Evolutionary conservation across 1,140 invertebrate species (phyloP).

Genomic region (Spodoptera frugiperda): DNA sequence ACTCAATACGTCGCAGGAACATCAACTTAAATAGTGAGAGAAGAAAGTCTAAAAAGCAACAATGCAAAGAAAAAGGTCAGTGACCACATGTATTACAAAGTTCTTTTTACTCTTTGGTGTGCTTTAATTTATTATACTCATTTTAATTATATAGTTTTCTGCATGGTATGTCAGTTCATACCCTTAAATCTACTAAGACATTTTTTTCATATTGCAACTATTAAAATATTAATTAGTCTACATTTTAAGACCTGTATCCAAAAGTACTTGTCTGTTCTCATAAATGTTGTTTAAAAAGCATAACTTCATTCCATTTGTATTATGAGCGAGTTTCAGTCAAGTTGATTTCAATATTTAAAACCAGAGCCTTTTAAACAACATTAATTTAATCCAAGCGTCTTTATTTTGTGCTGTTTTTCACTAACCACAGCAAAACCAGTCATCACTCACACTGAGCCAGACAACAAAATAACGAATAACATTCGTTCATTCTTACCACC

Average conservation of each 20-base stretch:
- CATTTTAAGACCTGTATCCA: not conserved
- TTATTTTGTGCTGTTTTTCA: constrained; percentile 60
- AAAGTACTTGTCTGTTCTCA: constrained; percentile 1
- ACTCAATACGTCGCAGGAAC: constrained; percentile 67
- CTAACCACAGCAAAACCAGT: constrained; percentile 73
- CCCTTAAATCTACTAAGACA: constrained; percentile 30
- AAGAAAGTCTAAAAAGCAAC: constrained; percentile 76
- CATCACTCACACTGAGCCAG: constrained; percentile 64
- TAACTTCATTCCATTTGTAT: not conserved
- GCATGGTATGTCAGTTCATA: constrained; percentile 38
- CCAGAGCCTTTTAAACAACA: constrained; percentile 21
- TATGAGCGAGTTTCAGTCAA: not conserved
- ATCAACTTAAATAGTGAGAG: constrained; percentile 68
- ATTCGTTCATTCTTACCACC: constrained; percentile 62
- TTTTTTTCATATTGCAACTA: constrained; percentile 12
- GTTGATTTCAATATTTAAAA: not conserved
- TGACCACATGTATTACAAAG: not conserved
- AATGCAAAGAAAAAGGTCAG: constrained; percentile 75
- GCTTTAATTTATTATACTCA: constrained; percentile 20
- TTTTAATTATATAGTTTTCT: constrained; percentile 18
- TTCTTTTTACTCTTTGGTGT: constrained; percentile 22
- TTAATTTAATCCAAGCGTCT: constrained; percentile 4
- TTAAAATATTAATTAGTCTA: not conserved
- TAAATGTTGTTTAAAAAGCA: constrained; percentile 21
- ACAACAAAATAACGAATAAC: constrained; percentile 64